Base-by-base conservation (phyloP, 1,140 invertebrate genomes). In the Drosophila aff. region DNA sequence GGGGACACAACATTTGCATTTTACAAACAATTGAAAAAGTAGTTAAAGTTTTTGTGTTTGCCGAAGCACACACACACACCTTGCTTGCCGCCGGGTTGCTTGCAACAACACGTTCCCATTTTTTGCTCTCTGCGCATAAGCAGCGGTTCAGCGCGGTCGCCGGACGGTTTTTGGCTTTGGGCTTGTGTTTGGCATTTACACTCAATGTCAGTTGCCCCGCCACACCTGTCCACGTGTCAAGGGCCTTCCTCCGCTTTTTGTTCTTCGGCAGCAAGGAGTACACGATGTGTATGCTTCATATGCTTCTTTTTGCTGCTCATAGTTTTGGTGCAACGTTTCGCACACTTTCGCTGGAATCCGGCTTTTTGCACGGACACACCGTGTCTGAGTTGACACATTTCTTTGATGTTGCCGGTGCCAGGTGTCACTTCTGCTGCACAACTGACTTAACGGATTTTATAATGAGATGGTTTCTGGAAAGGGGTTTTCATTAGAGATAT, bases 11-110 rank as follows among this genome's bases (percentile, higher is more conserved):
- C 59, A 90, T 90, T 90, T 89, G 85, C 85, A 89, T 89, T 90
- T 90, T 90, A 84, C 85, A 90, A 90, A 90, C 85, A 90, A 90
- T 90, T 84, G 85, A 90, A 90, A 90, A 90, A 90, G 81, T 90
- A 90, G 85, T 90, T 90, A 90, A 90, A 85, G 75, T 90, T 90
- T 90, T 90, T 86, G 76, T 85, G 46, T 76, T 79, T 71, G 79
- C 79, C 79, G 79, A 80, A 76, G 78, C 81, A 49, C 46, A 49
- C 15, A 49, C 15, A 47, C 21, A 85, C 78, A 49, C 82, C 68
- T 67, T 72, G 55, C 67, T 44, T 61, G 63, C 47, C 55, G 63
- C 47, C 55, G 49, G 46, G 58, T 41, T 49, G 62, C 66, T 68
- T 82, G 83, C 65, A 63, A 52, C 49, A 79, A 76, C 62, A 77